These are phyloP conservation scores for Aeoliscus strigatus DNA, from an alignment of 2,797 vertebrate genomes.

Conservation along the genomic window DNA sequence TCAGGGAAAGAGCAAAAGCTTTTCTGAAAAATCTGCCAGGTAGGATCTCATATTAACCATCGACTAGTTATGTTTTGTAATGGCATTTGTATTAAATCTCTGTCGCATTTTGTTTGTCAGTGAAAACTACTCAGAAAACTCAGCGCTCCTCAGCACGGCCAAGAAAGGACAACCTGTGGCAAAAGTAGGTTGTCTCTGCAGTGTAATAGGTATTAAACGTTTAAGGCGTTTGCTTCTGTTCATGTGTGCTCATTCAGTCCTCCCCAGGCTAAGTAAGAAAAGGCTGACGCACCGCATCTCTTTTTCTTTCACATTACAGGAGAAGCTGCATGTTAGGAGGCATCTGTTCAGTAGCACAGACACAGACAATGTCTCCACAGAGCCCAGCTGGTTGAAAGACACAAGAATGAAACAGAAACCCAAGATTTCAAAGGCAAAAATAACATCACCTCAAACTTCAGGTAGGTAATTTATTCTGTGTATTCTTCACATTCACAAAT, in stretches of 20 bases:
- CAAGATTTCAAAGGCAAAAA: no score
- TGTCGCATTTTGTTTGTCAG: slow-evolving; percentile 34
- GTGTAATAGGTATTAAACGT: not conserved
- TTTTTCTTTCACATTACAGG: slow-evolving; percentile 24
- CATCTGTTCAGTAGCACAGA: slow-evolving; percentile 90
- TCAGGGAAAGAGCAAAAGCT: slow-evolving; percentile 45
- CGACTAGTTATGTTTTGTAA: no score
- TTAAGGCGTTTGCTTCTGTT: no score
- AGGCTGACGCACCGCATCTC: no score
- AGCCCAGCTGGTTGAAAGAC: slow-evolving; percentile 85
- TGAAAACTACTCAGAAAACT: slow-evolving; percentile 30
- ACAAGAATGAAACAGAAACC: slow-evolving; percentile 73
- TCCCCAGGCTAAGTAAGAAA: no score
- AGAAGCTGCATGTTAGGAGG: slow-evolving; percentile 67
- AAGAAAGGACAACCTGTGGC: slow-evolving; percentile 35
- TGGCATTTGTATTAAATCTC: slow-evolving; percentile 9
- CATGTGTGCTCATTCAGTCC: no score
- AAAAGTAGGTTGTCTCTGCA: slow-evolving; percentile 63
- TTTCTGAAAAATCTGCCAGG: slow-evolving; percentile 27
- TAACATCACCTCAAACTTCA: slow-evolving; percentile 21
- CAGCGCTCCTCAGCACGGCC: slow-evolving; percentile 20
- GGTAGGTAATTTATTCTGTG: slow-evolving; percentile 40
- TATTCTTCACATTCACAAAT: no score
- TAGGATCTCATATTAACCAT: no score
- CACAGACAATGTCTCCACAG: slow-evolving; percentile 72